Evolutionary conservation across 2,888 invertebrate species (phyloP), one percentile per base, ranked within the genome.

Genomic region (Coleophora flavipennella): DNA sequence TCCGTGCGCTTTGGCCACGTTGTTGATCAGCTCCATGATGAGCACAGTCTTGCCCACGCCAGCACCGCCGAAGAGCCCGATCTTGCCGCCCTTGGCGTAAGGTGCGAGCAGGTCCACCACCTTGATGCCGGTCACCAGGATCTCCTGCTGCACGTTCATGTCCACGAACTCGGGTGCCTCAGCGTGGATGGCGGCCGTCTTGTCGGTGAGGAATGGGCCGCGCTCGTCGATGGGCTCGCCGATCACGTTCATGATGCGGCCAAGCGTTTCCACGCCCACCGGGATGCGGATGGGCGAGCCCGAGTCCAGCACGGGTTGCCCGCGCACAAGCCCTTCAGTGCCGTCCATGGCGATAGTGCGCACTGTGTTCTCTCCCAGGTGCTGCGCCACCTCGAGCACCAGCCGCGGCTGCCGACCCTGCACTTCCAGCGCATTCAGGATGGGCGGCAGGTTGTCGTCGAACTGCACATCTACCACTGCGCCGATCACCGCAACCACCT

Each of bases 381-480:
- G 96, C 78, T 96, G 96, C 37, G 95, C 93, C 43, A 96, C 94
- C 83, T 96, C 93, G 53, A 95, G 86, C 49, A 96, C 91, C 41
- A 96, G 87, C 49, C 87, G 69, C 29, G 96, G 93, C 43, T 86
- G 81, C 51, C 97, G 92, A 67, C 93, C 92, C 62, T 92, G 88
- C 7, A 98, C 97, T 78, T 98, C 97, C 60, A 99, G 86, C 41
- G 97, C 96, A 87, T 98, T 98, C 47, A 98, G 89, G 76, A 98
- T 98, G 38, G 96, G 91, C 40, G 98, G 98, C 39, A 98, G 88
- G 40, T 89, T 88, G 53, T 94, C 95, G 44, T 97, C 96, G 69
- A 99, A 98, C 74, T 97, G 96, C 9, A 98, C 97, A 73, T 98
- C 98, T 40, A 98, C 97, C 31, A 98, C 97, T 70, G 98, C 97